A percentile compares a stretch with the other conserved stretches of the same genome.
These are phyloP conservation scores for Ailuropoda melanoleuca DNA, from an alignment of 2,113 vertebrate species.

Conservation along the genomic window DNA sequence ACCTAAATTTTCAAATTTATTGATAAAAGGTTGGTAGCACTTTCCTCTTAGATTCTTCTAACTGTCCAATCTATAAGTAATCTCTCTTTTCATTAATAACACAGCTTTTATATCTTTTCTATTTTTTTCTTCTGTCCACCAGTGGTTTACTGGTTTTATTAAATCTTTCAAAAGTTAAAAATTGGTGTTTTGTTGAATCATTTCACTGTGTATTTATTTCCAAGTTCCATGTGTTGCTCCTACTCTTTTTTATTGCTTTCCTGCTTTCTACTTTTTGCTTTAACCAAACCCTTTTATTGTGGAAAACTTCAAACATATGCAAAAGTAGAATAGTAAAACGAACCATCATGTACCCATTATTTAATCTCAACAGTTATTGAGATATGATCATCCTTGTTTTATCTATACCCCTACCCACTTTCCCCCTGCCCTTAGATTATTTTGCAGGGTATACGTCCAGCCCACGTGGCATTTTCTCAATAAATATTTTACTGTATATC, in stretches of 20 bases:
- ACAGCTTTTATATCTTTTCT: not conserved
- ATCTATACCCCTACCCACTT: not conserved
- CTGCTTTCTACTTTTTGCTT: constrained; percentile 22
- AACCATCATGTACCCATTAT: not conserved
- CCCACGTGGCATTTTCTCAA: not conserved
- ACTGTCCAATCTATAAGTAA: not conserved
- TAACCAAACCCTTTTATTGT: not conserved
- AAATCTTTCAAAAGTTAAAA: constrained; percentile 17
- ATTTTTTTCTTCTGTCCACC: not conserved
- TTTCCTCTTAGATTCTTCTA: not conserved
- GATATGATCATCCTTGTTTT: not conserved
- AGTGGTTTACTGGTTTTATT: not conserved
- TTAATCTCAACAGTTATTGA: not conserved
- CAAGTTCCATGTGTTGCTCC: not conserved
- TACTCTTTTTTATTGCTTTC: not conserved
- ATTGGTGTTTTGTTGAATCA: not conserved
- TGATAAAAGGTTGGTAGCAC: not conserved
- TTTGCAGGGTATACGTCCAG: not conserved
- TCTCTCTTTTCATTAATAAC: constrained; percentile 4
- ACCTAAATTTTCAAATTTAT: not conserved
- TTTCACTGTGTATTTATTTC: not conserved
- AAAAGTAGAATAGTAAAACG: not conserved
- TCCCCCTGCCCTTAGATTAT: not conserved
- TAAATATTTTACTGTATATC: not conserved
- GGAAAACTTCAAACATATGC: not conserved